Base-by-base conservation (phyloP, 2,797 vertebrate genomes). In the Poecilia velifera region DNA sequence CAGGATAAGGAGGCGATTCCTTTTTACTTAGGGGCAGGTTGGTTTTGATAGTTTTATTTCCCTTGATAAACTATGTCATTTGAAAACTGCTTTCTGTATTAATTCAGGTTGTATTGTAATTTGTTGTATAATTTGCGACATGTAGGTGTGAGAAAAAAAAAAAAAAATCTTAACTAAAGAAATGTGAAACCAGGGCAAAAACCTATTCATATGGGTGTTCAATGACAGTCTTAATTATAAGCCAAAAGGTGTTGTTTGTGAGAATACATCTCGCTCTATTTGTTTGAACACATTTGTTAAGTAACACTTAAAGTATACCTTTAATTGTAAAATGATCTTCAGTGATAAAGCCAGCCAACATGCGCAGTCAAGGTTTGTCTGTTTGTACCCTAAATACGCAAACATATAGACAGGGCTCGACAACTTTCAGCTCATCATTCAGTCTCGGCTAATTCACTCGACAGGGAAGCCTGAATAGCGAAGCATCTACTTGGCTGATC, bases 381-480 rank as follows among this genome's bases (percentile, higher is more conserved):
- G 66, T 41, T 79, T 55, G 45, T 1, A 68, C 8, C 28, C 47
- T 46, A n/a, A 77, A 74, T 57, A 34, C 51, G 66, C 28, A 66
- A 45, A 25, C 73, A 83, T 49, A 66, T 66, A 81, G 72, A 83
- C 1, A 8, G 28, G 41, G 57, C 74, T 72, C 73, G 80, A 87
- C 85, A 80, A 84, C 82, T 86, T 86, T 79, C 53, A 87, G 71
- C 80, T 82, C 84, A 88, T 85, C 90, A 85, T 76, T 86, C 87
- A 84, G 71, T 72, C 55, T 80, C 46, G 73, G 79, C 86, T 82
- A 81, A 75, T 87, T 79, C 82, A 83, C 70, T 82, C 2, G 0
- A 74, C 72, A 76, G 36, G 25, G 6, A 87, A 71, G 59, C 49
- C 31, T 74, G 46, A 89, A 83, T 49, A 75, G 31, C 76, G 66